Conservation (phyloP, 2,888 invertebrate genomes). For the Dusona sp. region DNA sequence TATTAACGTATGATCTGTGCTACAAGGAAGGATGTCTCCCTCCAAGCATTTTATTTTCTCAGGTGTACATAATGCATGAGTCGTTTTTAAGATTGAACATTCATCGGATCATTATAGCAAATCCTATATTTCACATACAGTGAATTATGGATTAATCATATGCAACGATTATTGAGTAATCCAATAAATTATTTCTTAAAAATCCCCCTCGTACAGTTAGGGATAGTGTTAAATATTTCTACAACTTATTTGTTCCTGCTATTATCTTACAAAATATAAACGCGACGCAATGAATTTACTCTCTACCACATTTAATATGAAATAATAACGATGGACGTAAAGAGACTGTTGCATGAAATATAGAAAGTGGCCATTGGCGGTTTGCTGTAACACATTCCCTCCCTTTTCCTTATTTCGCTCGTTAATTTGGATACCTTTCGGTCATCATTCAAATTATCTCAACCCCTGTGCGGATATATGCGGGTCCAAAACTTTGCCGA, state of each 20-base stretch:
- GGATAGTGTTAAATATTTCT: too few species aligned
- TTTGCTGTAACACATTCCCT: constrained; percentile 34
- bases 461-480: constrained; percentile 28
- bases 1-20: constrained; percentile 17
- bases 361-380: constrained; percentile 14
- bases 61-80: constrained; percentile 43
- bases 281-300: not conserved
- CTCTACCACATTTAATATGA: not conserved
- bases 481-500: constrained; percentile 36
- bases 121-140: too few species aligned
- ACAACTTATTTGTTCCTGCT: too few species aligned
- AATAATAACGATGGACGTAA: not conserved
- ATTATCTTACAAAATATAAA: too few species aligned
- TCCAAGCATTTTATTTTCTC: too few species aligned
- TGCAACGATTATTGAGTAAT: too few species aligned
- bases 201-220: too few species aligned
- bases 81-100: constrained; percentile 1
- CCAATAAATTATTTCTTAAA: too few species aligned
- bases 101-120: constrained; percentile 36
- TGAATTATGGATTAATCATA: too few species aligned
- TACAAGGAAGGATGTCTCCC: constrained; percentile 33
- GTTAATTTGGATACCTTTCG: constrained; percentile 62
- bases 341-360: constrained; percentile 6
- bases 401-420: constrained; percentile 13
- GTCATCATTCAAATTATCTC: constrained; percentile 57